Conservation (phyloP, 1,140 invertebrate species). For the Doryteuthis pealeii region DNA sequence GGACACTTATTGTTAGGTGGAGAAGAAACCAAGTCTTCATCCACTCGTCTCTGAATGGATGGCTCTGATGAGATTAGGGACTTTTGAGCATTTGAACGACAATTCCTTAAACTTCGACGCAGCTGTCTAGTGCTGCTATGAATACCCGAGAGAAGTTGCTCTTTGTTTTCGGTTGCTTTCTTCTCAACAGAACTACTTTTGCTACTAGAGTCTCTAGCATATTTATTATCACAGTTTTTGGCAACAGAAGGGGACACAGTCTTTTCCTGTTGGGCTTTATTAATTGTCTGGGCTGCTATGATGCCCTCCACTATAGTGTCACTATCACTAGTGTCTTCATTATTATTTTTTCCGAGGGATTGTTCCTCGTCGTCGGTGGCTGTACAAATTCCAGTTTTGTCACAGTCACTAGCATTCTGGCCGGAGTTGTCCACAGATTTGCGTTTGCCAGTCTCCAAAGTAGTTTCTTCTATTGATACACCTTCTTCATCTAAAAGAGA, state of each 20-base stretch:
- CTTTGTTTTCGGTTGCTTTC: background rate
- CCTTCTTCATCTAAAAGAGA: background rate
- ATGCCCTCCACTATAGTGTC: constrained; percentile 1
- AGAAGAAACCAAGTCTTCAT: background rate
- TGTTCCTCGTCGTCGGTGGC: background rate
- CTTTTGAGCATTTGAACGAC: background rate
- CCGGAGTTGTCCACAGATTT: constrained; percentile 1
- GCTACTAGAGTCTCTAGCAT: background rate
- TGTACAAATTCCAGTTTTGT: background rate
- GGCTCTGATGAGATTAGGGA: background rate
- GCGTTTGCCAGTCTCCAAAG: background rate
- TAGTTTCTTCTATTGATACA: constrained; percentile 4
- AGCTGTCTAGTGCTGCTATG: background rate
- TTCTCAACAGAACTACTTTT: background rate
- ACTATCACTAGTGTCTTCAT: constrained; percentile 4
- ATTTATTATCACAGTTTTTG: constrained; percentile 9
- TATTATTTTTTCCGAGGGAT: background rate
- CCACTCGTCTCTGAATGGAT: background rate
- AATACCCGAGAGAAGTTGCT: too few relatives aligned
- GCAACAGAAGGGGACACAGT: background rate
- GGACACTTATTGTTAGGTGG: constrained; percentile 36
- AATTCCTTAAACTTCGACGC: constrained; percentile 2
- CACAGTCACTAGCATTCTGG: background rate
- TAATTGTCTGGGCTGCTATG: background rate
- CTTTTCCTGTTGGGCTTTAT: background rate